Percentiles rank a stretch among this genome's conserved stretches.
phyloP scores from a whole-genome alignment of 2,888 invertebrate genomes.

The Pediacus dermestoides region DNA sequence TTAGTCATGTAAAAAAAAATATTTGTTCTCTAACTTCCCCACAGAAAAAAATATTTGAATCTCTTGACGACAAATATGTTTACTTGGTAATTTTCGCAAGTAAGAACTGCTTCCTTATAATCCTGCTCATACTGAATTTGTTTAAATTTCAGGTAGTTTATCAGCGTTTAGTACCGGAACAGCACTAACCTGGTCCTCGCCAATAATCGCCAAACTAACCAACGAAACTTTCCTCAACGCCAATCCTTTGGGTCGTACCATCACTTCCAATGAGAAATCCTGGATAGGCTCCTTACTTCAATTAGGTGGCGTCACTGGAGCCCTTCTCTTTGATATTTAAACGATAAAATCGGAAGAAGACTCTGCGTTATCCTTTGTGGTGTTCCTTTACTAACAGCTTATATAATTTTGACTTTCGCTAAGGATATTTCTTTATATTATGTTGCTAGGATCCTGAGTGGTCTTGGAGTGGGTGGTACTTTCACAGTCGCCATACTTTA shows the following conservation, averaged over 20 bases:
- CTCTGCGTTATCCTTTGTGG: constrained; percentile 57
- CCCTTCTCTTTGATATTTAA: constrained; percentile 66
- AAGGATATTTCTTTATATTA: constrained; percentile 50
- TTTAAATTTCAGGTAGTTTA: constrained; percentile 22
- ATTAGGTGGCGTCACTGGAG: constrained; percentile 54
- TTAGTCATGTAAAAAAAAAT: no score
- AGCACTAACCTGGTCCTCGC: constrained; percentile 27
- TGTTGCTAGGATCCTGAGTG: constrained; percentile 58
- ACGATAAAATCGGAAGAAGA: constrained; percentile 65
- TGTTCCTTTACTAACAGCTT: constrained; percentile 64
- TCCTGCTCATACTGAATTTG: no score
- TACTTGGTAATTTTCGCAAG: no score
- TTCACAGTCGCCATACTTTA: constrained; percentile 75
- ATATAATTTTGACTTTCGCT: constrained; percentile 60
- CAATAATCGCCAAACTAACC: constrained; percentile 25
- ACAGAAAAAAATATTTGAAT: no score
- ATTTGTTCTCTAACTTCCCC: no score
- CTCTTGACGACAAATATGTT: no score
- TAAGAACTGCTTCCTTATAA: no score
- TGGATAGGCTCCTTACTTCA: constrained; percentile 53
- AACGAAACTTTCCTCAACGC: constrained; percentile 33
- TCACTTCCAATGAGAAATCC: constrained; percentile 44
- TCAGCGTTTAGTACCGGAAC: constrained; percentile 23
- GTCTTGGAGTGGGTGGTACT: constrained; percentile 62
- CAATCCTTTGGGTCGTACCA: constrained; percentile 39